These are phyloP conservation scores for Quadroppia sp. DNA, from an alignment of 2,888 invertebrate species.

Conservation along the genomic window DNA sequence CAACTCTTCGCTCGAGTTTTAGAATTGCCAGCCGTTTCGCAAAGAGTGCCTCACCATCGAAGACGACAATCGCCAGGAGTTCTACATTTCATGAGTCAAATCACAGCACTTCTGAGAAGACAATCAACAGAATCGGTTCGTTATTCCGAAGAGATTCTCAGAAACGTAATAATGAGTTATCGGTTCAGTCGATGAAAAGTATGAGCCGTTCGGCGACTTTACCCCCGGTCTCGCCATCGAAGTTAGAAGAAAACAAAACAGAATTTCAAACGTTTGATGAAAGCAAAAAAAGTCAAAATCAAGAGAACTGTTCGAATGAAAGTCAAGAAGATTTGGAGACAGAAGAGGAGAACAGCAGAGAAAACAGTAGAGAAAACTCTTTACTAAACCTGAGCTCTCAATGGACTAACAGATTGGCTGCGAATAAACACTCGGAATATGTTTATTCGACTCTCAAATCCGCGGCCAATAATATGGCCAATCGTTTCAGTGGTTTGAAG, in stretches of 20 bases:
- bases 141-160: conserved; percentile 23
- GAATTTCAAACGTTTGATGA: not conserved
- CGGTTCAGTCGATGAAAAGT: conserved; percentile 34
- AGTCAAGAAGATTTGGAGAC: conserved; percentile 19
- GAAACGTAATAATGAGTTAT: not conserved
- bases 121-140: conserved; percentile 6
- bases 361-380: conserved; percentile 22
- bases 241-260: not conserved
- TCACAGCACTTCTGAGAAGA: conserved; percentile 41
- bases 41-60: conserved; percentile 8
- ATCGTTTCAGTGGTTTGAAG: conserved; percentile 85
- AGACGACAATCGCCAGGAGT: conserved; percentile 45
- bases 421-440: conserved; percentile 46
- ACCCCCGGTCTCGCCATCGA: conserved; percentile 38
- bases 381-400: conserved; percentile 22
- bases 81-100: conserved; percentile 47
- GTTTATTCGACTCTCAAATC: conserved; percentile 70
- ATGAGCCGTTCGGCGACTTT: conserved; percentile 47
- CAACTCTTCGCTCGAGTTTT: conserved; percentile 46
- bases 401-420: conserved; percentile 43
- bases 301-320: not conserved
- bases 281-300: not conserved
- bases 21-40: conserved; percentile 42
- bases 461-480: conserved; percentile 71
- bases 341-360: not conserved